Conservation (phyloP, 2,113 vertebrate genomes). For the Kobus ellipsiprymnus region DNA sequence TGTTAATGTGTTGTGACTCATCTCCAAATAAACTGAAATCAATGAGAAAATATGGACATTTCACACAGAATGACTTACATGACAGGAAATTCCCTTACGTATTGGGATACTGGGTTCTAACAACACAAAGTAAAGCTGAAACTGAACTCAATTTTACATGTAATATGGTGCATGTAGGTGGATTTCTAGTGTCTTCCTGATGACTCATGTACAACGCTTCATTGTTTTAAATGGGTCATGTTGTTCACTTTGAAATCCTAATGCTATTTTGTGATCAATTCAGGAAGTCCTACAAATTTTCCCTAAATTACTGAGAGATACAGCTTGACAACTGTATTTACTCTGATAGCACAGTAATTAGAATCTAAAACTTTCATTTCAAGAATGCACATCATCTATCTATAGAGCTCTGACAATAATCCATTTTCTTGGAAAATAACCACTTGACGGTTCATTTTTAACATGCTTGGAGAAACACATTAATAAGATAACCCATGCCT, state of each 20-base stretch:
- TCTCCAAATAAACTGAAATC: not conserved
- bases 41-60: conserved; percentile 11
- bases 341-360: not conserved
- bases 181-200: conserved; percentile 9
- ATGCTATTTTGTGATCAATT: conserved; percentile 7
- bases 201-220: not conserved
- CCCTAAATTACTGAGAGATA: conserved; percentile 29
- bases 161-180: not conserved
- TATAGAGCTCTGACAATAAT: not conserved
- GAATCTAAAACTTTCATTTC: conserved; percentile 19
- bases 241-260: not conserved
- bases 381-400: conserved; percentile 28
- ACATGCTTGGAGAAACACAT: conserved; percentile 30
- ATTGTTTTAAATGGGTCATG: not conserved
- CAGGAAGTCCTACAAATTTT: conserved; percentile 15
- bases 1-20: not conserved
- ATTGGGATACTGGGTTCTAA: not conserved
- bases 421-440: conserved; percentile 25
- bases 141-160: conserved; percentile 1
- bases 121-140: not conserved
- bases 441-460: conserved; percentile 28
- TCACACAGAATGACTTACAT: not conserved
- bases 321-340: not conserved
- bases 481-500: conserved; percentile 11
- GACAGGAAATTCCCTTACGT: conserved; percentile 4